Evolutionary conservation across 2,113 vertebrate genomes (phyloP), one percentile per base, ranked within the genome.

Genomic region (Furnarius figulus): DNA sequence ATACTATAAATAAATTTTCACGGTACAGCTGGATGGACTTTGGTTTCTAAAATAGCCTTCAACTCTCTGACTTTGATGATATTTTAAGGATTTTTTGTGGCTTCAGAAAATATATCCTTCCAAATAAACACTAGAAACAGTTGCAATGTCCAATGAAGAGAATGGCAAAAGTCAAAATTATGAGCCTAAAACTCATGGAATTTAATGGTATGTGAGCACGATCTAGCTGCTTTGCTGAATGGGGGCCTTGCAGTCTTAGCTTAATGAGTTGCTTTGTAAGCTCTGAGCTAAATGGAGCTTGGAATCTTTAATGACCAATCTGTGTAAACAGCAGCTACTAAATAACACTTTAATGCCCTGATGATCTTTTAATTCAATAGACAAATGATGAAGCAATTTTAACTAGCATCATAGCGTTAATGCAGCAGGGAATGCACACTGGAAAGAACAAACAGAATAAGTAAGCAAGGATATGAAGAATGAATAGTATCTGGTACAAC

Each of bases 341-440:
- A 97, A 87, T 87, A 93, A 87, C 78, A 66, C 93, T 93, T 95
- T 94, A 93, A 96, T 87, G 91, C 85, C 85, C 90, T 70, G 76
- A 80, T 93, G 92, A 94, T 95, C 92, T 89, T 95, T 96, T 96
- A 93, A 95, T 95, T 97, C 95, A 94, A 85, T 68, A 93, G 75
- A 89, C 73, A 94, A 92, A 95, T 72, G 83, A 89, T 47, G 82
- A 89, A 37, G 71, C 75, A 92, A 82, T 89, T 94, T 75, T 95
- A 94, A 79, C 89, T 77, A 84, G 23, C 63, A 79, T 87, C 92
- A 50, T 27, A 90, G 65, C 28, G 2, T 67, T 76, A 91, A 85
- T 85, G 72, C 71, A 85, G 71, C 55, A 63, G 81, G 83, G 63
- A 93, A 61, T 22, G 59, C 53, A 63, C 2, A 2, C 16, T 46